Evolutionary conservation across 2,888 invertebrate genomes (phyloP), one percentile per base, ranked within the genome.

Genomic region (Eupithecia abbreviata): DNA sequence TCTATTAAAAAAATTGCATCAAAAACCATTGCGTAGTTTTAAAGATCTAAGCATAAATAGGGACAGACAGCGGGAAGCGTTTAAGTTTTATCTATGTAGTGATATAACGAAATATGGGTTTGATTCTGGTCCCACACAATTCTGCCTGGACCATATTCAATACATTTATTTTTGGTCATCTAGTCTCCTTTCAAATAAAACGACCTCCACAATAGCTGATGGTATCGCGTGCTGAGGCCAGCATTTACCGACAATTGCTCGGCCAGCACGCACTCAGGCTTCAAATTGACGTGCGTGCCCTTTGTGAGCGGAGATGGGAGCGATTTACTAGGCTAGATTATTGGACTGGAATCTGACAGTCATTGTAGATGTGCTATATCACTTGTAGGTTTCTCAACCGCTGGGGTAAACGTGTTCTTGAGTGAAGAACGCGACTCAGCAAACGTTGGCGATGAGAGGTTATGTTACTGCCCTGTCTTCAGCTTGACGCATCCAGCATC

Each of bases 221-320:
- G 10, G 62, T 62, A 62, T 93, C 87, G 93, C 93, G 93, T 93
- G 93, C 81, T 83, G 85, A 87, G 87, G 87, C 85, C 88, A 84
- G 92, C 91, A 92, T 93, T 92, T 93, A 92, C 92, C 89, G 89
- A 93, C 93, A 93, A 93, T 93, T 93, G 93, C 91, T 88, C 78
- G 85, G 83, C 82, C 77, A 83, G 70, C 93, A 93, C 93, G 93
- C 93, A 93, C 90, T 90, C 91, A 90, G 88, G 80, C 83, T 87
- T 91, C 93, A 93, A 93, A 93, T 93, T 91, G 88, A 71, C 45
- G 7, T 62, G 62, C 62, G 62, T 62, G 62, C 62, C 30, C 12
- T 62, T 62, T 62, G 62, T 62, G 62, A 62, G 30, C 62, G 62
- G 62, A 62, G 62, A 62, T 62, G 62, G 62, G 30, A 62, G 18